phyloP scores from a whole-genome alignment of 2,888 invertebrate species.

The Sesia bembeciformis region DNA sequence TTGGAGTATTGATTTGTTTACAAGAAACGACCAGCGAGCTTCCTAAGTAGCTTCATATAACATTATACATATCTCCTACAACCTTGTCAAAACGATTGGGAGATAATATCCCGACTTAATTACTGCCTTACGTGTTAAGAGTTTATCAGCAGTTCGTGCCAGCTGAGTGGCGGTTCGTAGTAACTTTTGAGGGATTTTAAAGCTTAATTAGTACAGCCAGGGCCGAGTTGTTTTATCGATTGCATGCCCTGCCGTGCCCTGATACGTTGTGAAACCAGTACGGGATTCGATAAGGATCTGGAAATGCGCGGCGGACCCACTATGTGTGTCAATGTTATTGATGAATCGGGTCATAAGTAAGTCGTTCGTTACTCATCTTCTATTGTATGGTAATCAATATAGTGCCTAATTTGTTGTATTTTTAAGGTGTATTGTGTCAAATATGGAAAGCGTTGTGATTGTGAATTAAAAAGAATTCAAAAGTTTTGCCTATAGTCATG shows the following conservation, averaged over 20 bases:
- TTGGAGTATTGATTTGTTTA: conserved; percentile 69
- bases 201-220: conserved; percentile 49
- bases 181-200: conserved; percentile 45
- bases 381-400: too few species aligned
- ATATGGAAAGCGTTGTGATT: conserved; percentile 40
- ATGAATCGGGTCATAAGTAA: conserved; percentile 48
- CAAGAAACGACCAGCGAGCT: conserved; percentile 36
- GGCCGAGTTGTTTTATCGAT: conserved; percentile 65
- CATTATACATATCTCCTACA: conserved; percentile 36
- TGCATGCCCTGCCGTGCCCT: conserved; percentile 41
- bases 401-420: conserved; percentile 9
- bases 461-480: conserved; percentile 36
- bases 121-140: conserved; percentile 56
- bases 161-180: conserved; percentile 35
- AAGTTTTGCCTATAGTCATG: conserved; percentile 54
- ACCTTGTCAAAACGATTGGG: conserved; percentile 60
- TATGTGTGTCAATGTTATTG: conserved; percentile 36
- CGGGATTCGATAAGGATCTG: conserved; percentile 40
- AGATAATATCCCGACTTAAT: conserved; percentile 63
- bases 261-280: conserved; percentile 28
- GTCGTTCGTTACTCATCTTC: conserved; percentile 15
- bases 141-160: conserved; percentile 61
- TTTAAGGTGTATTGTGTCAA: conserved; percentile 22
- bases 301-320: conserved; percentile 42
- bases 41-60: conserved; percentile 3